Percentiles rank a stretch among this genome's conserved stretches.
These are phyloP conservation scores for Acanthochromis polyacanthus DNA, from an alignment of 2,113 vertebrate species.

Conservation along the genomic window DNA sequence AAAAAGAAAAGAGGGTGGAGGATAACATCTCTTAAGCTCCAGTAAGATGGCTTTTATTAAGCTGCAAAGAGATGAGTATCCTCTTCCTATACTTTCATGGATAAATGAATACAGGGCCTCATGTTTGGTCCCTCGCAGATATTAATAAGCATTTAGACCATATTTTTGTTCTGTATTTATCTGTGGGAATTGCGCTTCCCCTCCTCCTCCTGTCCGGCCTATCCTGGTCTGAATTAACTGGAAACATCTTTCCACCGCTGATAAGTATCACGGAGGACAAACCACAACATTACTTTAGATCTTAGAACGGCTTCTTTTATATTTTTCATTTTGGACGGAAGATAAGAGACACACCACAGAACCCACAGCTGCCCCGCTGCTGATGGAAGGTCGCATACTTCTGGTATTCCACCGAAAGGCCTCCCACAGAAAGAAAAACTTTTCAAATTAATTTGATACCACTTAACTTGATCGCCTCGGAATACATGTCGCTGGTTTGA, in stretches of 20 bases:
- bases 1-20: constrained; percentile 9
- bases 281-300: constrained; percentile 71
- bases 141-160: constrained; percentile 71
- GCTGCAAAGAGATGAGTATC: constrained; percentile 59
- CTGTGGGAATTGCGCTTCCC: constrained; percentile 25
- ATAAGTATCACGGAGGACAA: constrained; percentile 76
- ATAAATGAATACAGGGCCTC: constrained; percentile 53
- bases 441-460: constrained; percentile 67
- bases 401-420: constrained; percentile 65
- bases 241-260: constrained; percentile 75
- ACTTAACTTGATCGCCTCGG: constrained; percentile 52
- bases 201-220: constrained; percentile 25
- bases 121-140: constrained; percentile 45
- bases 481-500: constrained; percentile 67
- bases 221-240: constrained; percentile 72
- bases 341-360: constrained; percentile 63
- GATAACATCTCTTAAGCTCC: constrained; percentile 64
- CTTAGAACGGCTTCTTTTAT: constrained; percentile 63
- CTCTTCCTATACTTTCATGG: constrained; percentile 59
- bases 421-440: constrained; percentile 62
- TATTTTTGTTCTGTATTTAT: constrained; percentile 68
- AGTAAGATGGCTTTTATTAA: constrained; percentile 64
- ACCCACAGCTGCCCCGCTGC: constrained; percentile 27
- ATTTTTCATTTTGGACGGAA: constrained; percentile 61
- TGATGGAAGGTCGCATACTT: constrained; percentile 65